Evolutionary conservation across 2,113 vertebrate genomes (phyloP), one percentile per base, ranked within the genome.

Genomic region (Orthonyx spaldingii): DNA sequence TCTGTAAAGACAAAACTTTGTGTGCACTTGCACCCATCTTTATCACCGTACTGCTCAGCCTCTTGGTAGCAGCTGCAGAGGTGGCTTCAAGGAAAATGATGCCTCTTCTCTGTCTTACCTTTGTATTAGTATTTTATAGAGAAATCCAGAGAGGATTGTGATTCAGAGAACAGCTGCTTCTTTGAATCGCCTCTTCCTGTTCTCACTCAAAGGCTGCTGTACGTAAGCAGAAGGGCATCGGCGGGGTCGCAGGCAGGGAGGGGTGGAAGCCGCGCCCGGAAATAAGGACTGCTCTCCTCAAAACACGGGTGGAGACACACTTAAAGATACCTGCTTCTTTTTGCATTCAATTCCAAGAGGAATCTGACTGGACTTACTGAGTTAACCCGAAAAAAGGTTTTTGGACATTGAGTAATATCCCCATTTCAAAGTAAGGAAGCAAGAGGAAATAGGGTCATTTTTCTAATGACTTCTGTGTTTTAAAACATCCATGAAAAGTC

Each of bases 121-220:
- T 83, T 37, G 37, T 56, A 50, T 71, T 60, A 82, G 41, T 85
- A 88, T 77, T 84, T 63, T 24, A 74, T 23, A 86, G 21, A 77
- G 81, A 96, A 96, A 87, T 80, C 84, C 87, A 90, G 90, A 77
- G 94, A 94, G 93, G 75, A 55, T 76, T 92, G 78, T 96, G 93
- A 97, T 95, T 97, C 91, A 96, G 89, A 89, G 90, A 96, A 69
- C 89, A 97, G 95, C 94, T 97, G 91, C 84, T 91, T 52, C 95
- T 84, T 87, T 93, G 83, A 90, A 91, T 94, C 0, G 30, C 46
- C 66, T 94, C 87, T 95, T 97, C 95, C 94, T 95, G 89, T 74
- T 87, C 93, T 82, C 84, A 14, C 78, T 88, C n/a, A 35, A 75
- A 77, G 78, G 78, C 91, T 64, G 37, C 20, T 22, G 37, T 55